phyloP scores from a whole-genome alignment of 1,140 invertebrate genomes.

The Plodia interpunctella region DNA sequence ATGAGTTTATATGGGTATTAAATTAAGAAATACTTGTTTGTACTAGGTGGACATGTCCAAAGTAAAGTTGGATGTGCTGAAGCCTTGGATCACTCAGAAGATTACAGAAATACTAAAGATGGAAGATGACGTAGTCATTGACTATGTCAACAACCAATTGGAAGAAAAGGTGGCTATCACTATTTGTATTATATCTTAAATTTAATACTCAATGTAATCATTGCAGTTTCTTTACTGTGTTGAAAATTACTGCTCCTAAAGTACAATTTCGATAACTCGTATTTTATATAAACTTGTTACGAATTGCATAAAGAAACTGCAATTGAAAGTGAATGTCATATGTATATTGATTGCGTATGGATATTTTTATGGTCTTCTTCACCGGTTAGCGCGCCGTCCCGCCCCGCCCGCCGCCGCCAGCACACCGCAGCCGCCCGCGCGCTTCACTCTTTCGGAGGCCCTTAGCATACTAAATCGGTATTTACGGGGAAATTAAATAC shows the following conservation, averaged over 20 bases:
- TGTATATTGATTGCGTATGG: constrained; percentile 78
- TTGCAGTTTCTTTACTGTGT: constrained; percentile 67
- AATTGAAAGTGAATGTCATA: constrained; percentile 66
- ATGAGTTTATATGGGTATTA: neutral
- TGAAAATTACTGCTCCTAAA: neutral
- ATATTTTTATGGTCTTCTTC: constrained; percentile 77
- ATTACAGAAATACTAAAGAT: constrained; percentile 96
- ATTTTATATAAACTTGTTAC: constrained; percentile 13
- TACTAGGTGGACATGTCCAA: constrained; percentile 97
- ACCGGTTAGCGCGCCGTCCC: constrained; percentile 72
- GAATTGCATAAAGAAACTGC: constrained; percentile 60
- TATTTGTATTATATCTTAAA: constrained; percentile 28
- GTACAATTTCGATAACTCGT: neutral
- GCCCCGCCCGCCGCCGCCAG: constrained; percentile 53
- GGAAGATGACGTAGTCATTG: constrained; percentile 98
- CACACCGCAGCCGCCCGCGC: constrained; percentile 51
- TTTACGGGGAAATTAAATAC: constrained; percentile 74
- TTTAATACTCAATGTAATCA: constrained; percentile 66
- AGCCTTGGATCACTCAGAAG: constrained; percentile 99
- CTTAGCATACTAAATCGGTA: constrained; percentile 74
- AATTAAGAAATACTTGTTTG: neutral
- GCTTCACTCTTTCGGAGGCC: constrained; percentile 63
- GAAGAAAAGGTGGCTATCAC: constrained; percentile 89
- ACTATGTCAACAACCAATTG: constrained; percentile 99
- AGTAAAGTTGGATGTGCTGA: constrained; percentile 97